These are phyloP conservation scores for Pogonognathellus flavescens DNA, from an alignment of 1,140 invertebrate genomes.

Conservation along the genomic window DNA sequence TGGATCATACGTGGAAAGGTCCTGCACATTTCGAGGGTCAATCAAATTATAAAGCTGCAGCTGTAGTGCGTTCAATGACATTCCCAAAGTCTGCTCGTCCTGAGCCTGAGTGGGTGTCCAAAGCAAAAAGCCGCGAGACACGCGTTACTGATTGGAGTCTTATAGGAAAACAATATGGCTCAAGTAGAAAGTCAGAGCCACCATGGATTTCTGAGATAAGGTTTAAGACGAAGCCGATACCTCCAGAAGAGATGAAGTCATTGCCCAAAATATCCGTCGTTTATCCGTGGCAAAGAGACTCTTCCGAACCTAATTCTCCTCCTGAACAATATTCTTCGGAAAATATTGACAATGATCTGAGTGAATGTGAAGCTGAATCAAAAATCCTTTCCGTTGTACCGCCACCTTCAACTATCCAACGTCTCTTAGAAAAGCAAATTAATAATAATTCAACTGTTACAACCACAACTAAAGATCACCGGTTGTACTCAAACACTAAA, in stretches of 20 bases:
- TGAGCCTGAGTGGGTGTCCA: slow-evolving; percentile 67
- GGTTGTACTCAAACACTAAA: background rate
- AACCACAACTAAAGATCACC: background rate
- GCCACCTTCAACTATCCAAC: background rate
- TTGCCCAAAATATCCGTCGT: slow-evolving; percentile 61
- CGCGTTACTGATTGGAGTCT: slow-evolving; percentile 64
- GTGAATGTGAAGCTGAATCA: background rate
- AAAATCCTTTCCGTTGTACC: background rate
- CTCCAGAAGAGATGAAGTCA: slow-evolving; percentile 51
- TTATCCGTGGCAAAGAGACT: slow-evolving; percentile 65
- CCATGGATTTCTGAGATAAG: slow-evolving; percentile 65
- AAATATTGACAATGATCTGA: slow-evolving; percentile 14
- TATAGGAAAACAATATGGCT: slow-evolving; percentile 55
- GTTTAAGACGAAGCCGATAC: slow-evolving; percentile 54
- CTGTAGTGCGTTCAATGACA: slow-evolving; percentile 63
- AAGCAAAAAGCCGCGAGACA: slow-evolving; percentile 64
- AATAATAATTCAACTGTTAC: background rate
- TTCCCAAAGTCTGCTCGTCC: slow-evolving; percentile 61
- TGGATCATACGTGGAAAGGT: slow-evolving; percentile 64
- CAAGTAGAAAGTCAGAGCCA: slow-evolving; percentile 56
- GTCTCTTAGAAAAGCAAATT: slow-evolving; percentile 17
- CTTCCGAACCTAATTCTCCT: background rate
- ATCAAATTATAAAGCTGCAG: background rate
- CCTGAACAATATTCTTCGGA: background rate
- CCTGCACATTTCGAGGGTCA: slow-evolving; percentile 59